These are phyloP conservation scores for Phalacrocorax carbo DNA, from an alignment of 2,113 vertebrate genomes.

Conservation along the genomic window DNA sequence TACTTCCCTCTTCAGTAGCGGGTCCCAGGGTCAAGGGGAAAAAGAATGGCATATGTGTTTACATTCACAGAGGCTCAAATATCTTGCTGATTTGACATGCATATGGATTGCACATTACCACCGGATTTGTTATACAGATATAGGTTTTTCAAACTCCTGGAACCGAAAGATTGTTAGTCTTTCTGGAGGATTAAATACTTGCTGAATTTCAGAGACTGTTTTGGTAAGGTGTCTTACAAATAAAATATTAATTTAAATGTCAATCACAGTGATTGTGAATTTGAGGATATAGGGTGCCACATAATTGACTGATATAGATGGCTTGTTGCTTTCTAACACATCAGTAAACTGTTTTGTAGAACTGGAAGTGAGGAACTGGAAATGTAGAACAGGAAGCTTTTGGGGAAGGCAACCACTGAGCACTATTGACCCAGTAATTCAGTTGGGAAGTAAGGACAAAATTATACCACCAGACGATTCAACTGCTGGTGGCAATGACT, in stretches of 20 bases:
- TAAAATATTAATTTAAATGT: neutral
- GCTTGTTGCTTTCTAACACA: neutral
- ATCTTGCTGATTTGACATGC: constrained; percentile 31
- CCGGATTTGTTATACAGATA: neutral
- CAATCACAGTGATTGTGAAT: neutral
- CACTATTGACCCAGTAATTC: neutral
- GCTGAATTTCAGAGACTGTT: neutral
- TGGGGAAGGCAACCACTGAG: neutral
- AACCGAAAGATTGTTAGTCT: neutral
- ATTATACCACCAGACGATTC: neutral
- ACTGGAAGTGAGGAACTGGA: neutral
- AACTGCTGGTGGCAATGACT: neutral
- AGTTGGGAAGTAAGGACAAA: neutral
- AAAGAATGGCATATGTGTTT: neutral
- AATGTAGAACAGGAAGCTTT: neutral
- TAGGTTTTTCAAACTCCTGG: neutral
- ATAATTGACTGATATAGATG: neutral
- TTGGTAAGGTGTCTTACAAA: neutral
- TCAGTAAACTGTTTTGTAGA: neutral
- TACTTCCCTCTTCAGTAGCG: neutral
- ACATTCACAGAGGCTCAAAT: constrained; percentile 19
- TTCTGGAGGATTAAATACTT: neutral
- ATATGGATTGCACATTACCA: neutral
- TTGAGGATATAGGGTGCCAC: neutral
- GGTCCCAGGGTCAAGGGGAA: neutral